Evolutionary conservation across 2,113 vertebrate species (phyloP).

Genomic region (Hiodon alosoides): DNA sequence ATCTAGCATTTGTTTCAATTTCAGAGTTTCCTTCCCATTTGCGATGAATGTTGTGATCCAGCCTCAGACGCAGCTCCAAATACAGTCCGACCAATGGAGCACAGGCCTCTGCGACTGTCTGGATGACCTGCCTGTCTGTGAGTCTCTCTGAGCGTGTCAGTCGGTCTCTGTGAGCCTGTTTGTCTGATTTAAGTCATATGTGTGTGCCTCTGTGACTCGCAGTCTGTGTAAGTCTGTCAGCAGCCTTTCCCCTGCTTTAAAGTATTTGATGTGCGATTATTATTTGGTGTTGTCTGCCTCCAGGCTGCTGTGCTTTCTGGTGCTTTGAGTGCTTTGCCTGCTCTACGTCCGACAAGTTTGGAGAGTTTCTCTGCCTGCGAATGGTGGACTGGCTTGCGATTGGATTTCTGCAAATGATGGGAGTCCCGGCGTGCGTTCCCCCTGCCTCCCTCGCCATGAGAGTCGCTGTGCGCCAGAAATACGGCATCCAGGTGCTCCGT

Average conservation of each 20-base stretch:
- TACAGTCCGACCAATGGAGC: slow-evolving; percentile 44
- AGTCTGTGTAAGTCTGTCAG: slow-evolving; percentile 1
- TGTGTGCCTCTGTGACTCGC: background rate
- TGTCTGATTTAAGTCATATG: background rate
- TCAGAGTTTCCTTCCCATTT: too few species aligned
- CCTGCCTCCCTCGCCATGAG: slow-evolving; percentile 23
- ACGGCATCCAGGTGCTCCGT: slow-evolving; percentile 28
- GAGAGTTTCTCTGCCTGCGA: slow-evolving; percentile 47
- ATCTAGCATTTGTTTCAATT: too few species aligned
- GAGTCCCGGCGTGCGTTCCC: background rate
- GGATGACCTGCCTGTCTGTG: slow-evolving; percentile 45
- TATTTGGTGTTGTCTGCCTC: background rate
- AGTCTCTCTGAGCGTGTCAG: slow-evolving; percentile 19
- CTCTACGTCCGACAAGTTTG: slow-evolving; percentile 30
- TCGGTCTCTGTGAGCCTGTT: background rate
- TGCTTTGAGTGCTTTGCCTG: slow-evolving; percentile 44
- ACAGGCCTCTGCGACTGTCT: slow-evolving; percentile 55
- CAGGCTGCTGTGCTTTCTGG: slow-evolving; percentile 45
- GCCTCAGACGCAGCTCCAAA: background rate
- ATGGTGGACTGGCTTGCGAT: slow-evolving; percentile 29
- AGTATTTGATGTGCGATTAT: background rate
- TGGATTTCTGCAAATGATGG: background rate
- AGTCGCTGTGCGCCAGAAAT: slow-evolving; percentile 15
- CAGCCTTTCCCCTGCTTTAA: background rate
- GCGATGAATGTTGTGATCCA: background rate